A percentile compares a stretch with the other conserved stretches of the same genome.
These are phyloP conservation scores for Ctenomys sociabilis DNA, from an alignment of 2,113 vertebrate species.

Conservation along the genomic window DNA sequence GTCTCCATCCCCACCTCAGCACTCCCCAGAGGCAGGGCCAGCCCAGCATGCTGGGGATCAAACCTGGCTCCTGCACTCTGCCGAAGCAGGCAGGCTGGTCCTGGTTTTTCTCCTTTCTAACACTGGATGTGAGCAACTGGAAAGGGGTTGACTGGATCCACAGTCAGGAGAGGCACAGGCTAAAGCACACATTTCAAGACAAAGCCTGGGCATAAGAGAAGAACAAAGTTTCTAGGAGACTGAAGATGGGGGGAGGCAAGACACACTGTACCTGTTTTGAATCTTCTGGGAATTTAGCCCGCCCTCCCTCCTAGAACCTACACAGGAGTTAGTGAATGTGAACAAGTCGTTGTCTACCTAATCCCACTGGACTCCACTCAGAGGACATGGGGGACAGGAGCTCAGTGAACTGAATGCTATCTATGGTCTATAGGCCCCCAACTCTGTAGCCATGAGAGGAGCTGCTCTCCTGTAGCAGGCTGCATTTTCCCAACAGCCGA, in stretches of 20 bases:
- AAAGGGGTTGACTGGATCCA: not conserved
- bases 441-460: not conserved
- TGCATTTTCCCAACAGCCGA: not conserved
- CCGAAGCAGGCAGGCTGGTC: no score
- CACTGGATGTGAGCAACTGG: not conserved
- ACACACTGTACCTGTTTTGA: not conserved
- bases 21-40: no score
- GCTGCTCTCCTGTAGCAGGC: not conserved
- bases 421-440: not conserved
- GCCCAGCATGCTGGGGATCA: no score
- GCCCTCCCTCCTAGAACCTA: not conserved
- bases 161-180: not conserved
- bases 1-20: no score
- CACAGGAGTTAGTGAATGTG: not conserved
- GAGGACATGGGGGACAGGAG: not conserved
- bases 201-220: not conserved
- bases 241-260: not conserved
- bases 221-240: not conserved
- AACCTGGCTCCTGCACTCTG: no score
- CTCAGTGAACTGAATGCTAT: not conserved
- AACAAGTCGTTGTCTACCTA: not conserved
- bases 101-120: not conserved
- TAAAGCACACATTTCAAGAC: not conserved
- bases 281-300: constrained; percentile 5
- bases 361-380: not conserved